phyloP scores from a whole-genome alignment of 2,113 vertebrate species.

The Corythaixoides concolor region DNA sequence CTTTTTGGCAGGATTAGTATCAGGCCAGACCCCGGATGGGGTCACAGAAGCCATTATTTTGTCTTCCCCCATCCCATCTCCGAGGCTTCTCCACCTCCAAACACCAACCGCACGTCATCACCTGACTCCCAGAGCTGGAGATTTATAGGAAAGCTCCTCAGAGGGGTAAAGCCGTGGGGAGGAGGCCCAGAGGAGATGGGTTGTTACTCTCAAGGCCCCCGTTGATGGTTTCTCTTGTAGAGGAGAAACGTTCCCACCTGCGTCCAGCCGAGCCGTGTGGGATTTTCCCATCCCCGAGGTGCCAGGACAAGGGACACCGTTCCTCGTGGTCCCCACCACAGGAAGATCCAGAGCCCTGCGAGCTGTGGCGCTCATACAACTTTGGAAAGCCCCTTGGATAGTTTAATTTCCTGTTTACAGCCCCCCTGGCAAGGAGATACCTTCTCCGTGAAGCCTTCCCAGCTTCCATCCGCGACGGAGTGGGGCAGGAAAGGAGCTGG shows the following conservation, averaged over 20 bases:
- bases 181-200: background rate
- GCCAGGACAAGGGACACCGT: accelerated
- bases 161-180: accelerated
- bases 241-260: background rate
- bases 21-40: background rate
- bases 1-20: background rate
- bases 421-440: background rate
- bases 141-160: accelerated
- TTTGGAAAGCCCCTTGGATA: accelerated
- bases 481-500: background rate
- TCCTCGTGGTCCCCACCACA: too few relatives aligned
- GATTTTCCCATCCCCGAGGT: accelerated
- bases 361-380: background rate
- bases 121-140: background rate
- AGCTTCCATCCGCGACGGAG: accelerated
- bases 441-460: background rate
- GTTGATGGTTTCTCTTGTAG: accelerated
- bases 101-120: accelerated
- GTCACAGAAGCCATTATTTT: background rate
- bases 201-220: accelerated
- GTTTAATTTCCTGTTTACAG: background rate
- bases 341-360: background rate
- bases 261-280: accelerated
- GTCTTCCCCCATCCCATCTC: background rate
- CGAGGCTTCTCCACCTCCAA: background rate